Conservation (phyloP, 2,113 vertebrate genomes). For the Apus apus region DNA sequence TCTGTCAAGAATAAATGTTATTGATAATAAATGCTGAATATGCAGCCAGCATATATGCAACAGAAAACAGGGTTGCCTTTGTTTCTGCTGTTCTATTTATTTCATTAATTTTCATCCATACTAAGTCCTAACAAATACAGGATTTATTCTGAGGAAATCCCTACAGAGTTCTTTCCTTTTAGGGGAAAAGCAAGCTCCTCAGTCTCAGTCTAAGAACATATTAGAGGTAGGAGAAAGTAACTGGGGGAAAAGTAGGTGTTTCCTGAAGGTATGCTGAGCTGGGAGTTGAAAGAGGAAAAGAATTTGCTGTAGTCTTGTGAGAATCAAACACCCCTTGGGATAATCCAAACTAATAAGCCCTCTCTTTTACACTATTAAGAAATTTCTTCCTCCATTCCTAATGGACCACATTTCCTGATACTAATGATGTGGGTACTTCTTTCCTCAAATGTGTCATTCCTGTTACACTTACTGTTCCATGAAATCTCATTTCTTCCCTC, state of each 20-base stretch:
- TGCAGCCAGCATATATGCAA: neutral
- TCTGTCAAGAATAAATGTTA: neutral
- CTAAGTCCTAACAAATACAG: neutral
- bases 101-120: neutral
- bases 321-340: neutral
- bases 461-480: neutral
- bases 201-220: neutral
- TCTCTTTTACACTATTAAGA: neutral
- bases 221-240: neutral
- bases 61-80: neutral
- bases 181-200: neutral
- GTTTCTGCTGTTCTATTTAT: neutral
- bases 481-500: neutral
- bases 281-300: constrained; percentile 16
- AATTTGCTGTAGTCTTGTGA: constrained; percentile 32
- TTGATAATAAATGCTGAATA: neutral
- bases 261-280: neutral
- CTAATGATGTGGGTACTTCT: neutral
- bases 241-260: neutral
- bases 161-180: neutral
- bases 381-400: constrained; percentile 14
- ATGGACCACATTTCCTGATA: neutral
- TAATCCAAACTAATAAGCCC: constrained; percentile 27
- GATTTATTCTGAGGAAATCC: neutral
- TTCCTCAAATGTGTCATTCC: neutral